Conservation (phyloP, 92 coral and sea anemone species). For the Virgularia gustaviana region DNA sequence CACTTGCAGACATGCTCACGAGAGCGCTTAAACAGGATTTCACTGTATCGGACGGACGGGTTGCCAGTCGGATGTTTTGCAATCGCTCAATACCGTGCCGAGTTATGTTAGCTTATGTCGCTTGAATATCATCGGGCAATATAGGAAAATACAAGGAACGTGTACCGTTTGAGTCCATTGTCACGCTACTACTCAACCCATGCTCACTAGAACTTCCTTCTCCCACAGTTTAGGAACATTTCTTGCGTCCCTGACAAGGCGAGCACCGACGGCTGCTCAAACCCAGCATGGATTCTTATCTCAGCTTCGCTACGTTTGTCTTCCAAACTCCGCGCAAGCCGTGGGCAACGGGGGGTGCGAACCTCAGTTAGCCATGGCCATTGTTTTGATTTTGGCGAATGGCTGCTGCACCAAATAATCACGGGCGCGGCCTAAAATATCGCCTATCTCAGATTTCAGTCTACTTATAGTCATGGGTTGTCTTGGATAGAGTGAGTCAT, state of each 20-base stretch:
- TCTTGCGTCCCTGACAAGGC: neutral
- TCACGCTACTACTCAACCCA: conserved; percentile 15
- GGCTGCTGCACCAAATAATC: conserved; percentile 6
- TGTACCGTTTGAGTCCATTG: conserved; percentile 34
- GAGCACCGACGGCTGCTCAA: neutral
- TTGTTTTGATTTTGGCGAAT: conserved; percentile 23
- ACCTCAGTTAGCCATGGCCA: too few species aligned
- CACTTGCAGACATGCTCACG: too few species aligned
- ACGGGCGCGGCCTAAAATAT: neutral
- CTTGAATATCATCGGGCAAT: neutral
- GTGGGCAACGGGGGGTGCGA: too few species aligned
- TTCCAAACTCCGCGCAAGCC: conserved; percentile 8
- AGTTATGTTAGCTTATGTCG: neutral
- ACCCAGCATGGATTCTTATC: conserved; percentile 10
- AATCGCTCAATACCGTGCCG: too few species aligned
- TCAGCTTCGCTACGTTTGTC: neutral
- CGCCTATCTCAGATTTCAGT: too few species aligned
- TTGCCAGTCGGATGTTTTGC: too few species aligned
- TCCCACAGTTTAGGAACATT: conserved; percentile 11
- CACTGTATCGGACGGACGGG: neutral
- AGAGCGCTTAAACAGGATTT: too few species aligned
- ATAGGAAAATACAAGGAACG: neutral
- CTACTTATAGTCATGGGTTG: too few species aligned
- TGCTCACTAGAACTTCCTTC: neutral
- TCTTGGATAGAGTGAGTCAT: too few species aligned